phyloP scores from a whole-genome alignment of 2,888 invertebrate genomes.

The Cactoblastis cactorum region DNA sequence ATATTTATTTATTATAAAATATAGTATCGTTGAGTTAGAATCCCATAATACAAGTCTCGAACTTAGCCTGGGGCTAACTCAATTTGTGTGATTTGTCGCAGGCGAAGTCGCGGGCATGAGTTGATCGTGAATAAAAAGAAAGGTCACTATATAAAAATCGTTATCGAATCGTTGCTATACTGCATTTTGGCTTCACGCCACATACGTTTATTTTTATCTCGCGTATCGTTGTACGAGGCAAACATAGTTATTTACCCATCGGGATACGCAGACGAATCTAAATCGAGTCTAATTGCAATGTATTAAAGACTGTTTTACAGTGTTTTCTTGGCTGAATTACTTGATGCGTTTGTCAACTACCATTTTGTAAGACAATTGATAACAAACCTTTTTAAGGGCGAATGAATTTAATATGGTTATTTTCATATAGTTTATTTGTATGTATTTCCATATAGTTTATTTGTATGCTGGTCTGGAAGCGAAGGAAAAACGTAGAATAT shows the following conservation, averaged over 20 bases:
- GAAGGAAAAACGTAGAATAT: too few relatives aligned
- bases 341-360: not conserved
- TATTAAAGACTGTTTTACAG: not conserved
- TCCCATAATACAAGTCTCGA: too few relatives aligned
- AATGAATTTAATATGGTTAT: not conserved
- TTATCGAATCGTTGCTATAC: not conserved
- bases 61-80: too few relatives aligned
- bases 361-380: not conserved
- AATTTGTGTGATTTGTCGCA: too few relatives aligned
- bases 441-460: too few relatives aligned
- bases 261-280: not conserved
- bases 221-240: not conserved
- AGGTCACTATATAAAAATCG: slow-evolving; percentile 17
- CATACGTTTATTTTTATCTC: slow-evolving; percentile 1
- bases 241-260: not conserved
- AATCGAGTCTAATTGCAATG: not conserved
- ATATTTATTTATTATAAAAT: too few relatives aligned
- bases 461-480: too few relatives aligned
- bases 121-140: not conserved
- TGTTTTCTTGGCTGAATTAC: not conserved
- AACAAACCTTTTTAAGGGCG: not conserved
- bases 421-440: not conserved
- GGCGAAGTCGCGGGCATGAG: too few relatives aligned
- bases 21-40: too few relatives aligned
- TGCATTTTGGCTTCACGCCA: slow-evolving; percentile 1